Conservation (phyloP, 2,797 vertebrate species). For the Hippocampus kuda region DNA sequence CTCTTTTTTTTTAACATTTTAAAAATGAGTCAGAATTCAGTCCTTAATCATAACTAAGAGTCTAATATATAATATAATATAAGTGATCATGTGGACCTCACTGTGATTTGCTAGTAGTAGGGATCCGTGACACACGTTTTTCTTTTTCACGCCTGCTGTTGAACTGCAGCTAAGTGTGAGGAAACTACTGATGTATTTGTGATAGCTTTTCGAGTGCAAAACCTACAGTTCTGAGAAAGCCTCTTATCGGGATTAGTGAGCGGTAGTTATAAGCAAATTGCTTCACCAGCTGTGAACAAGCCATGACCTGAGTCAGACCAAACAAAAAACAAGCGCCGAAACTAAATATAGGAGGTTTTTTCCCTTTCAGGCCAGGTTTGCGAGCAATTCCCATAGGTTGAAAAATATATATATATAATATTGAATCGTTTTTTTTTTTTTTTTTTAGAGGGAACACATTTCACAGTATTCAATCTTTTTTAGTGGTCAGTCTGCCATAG, state of each 20-base stretch:
- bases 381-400: neutral
- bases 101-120: neutral
- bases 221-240: slow-evolving; percentile 52
- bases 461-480: neutral
- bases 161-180: neutral
- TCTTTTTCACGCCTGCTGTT: neutral
- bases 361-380: neutral
- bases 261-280: slow-evolving; percentile 48
- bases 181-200: neutral
- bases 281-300: slow-evolving; percentile 20
- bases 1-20: neutral
- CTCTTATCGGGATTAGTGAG: slow-evolving; percentile 60
- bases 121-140: neutral
- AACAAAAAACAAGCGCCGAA: neutral
- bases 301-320: neutral
- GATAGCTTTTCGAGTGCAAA: slow-evolving; percentile 27
- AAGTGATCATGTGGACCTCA: neutral
- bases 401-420: neutral
- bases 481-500: neutral
- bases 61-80: no score
- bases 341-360: neutral
- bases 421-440: no score
- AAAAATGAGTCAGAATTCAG: neutral
- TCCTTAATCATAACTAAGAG: no score
- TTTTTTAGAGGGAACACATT: neutral